Conservation (phyloP, 2,113 vertebrate genomes). For the Rhinopomastus cyanomelas region DNA sequence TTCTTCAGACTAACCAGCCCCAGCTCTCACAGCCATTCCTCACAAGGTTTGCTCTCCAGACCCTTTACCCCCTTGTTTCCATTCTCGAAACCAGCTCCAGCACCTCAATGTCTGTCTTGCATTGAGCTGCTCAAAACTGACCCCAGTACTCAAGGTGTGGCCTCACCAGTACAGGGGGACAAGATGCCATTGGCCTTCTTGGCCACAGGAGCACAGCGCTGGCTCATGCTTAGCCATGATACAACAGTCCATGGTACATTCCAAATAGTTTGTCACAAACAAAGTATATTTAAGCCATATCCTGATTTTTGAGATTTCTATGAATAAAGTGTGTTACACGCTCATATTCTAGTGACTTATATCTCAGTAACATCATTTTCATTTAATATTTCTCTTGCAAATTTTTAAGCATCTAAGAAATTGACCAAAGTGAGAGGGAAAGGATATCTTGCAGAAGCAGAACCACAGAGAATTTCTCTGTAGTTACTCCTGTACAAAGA, state of each 20-base stretch:
- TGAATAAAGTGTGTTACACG: background rate
- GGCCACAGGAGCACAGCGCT: no score
- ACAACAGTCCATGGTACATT: background rate
- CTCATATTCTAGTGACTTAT: background rate
- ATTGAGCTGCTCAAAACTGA: no score
- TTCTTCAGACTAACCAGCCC: no score
- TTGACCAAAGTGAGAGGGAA: background rate
- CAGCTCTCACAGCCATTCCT: no score
- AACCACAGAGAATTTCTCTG: background rate
- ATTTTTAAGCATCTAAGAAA: background rate
- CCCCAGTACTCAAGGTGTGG: no score
- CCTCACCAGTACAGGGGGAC: no score
- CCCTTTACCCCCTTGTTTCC: no score
- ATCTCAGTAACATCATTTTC: background rate
- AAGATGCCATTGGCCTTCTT: no score
- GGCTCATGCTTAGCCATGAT: no score
- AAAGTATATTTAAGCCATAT: background rate
- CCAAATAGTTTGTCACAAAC: background rate
- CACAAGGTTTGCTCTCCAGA: no score
- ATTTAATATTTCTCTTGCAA: background rate
- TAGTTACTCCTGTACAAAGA: background rate
- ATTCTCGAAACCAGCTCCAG: no score
- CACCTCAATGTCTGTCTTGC: no score
- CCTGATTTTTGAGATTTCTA: background rate
- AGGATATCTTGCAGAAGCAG: background rate